A percentile compares a stretch with the other conserved stretches of the same genome.
Conservation (phyloP, 2,797 vertebrate species). For the Cuculus canorus region DNA sequence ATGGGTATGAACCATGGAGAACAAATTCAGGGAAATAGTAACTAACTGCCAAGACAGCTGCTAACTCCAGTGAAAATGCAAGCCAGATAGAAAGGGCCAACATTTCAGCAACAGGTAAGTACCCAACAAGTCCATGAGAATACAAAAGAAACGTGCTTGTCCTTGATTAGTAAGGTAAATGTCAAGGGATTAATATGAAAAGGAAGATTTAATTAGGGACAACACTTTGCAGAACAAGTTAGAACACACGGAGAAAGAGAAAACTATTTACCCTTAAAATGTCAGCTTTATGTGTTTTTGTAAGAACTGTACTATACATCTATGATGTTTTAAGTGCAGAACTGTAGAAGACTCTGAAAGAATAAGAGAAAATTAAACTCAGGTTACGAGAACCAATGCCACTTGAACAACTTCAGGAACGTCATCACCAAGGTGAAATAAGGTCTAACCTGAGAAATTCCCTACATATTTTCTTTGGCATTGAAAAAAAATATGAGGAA, state of each 20-base stretch:
- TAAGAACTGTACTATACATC: not conserved
- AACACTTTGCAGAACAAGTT: not conserved
- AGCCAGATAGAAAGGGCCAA: not conserved
- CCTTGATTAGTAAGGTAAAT: constrained; percentile 1
- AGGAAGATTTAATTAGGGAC: constrained; percentile 6
- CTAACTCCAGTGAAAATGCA: not conserved
- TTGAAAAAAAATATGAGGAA: not conserved
- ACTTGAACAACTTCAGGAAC: not conserved
- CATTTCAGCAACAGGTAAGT: not conserved
- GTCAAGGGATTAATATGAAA: constrained; percentile 23
- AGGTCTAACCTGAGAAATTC: not conserved
- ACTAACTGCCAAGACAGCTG: not conserved
- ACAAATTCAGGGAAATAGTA: not conserved
- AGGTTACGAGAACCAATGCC: not conserved
- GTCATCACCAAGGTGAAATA: not conserved
- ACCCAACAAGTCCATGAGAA: not conserved
- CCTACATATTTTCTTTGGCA: not conserved
- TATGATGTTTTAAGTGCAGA: not conserved
- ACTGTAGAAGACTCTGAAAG: not conserved
- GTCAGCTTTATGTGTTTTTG: not conserved
- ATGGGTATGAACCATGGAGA: not conserved
- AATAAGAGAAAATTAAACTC: not conserved
- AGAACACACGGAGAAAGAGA: not conserved
- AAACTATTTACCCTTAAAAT: not conserved
- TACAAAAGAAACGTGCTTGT: not conserved